phyloP scores from a whole-genome alignment of 2,797 vertebrate genomes.

The Anabacerthia variegaticeps region DNA sequence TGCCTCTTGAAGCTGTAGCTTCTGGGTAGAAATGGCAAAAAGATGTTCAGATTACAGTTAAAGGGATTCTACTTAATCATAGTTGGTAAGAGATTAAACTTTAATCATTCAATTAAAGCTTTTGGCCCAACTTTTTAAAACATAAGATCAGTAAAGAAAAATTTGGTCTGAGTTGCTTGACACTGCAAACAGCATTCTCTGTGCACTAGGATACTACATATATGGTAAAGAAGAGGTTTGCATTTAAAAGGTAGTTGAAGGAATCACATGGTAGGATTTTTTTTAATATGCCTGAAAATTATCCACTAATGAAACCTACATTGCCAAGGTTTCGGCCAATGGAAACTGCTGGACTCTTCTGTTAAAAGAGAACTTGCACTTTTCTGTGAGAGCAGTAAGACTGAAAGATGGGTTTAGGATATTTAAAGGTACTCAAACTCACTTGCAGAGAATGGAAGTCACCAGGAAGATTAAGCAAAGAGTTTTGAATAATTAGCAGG shows the following conservation, averaged over 20 bases:
- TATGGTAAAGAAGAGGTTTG: not conserved
- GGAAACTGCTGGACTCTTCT: not conserved
- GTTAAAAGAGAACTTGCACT: not conserved
- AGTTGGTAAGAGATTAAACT: constrained; percentile 2
- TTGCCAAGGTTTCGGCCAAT: not conserved
- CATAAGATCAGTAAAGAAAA: not conserved
- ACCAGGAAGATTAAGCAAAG: not conserved
- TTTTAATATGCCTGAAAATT: not conserved
- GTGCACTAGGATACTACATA: not conserved
- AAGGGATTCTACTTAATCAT: not conserved
- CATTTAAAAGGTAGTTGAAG: not conserved
- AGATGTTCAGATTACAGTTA: constrained; percentile 10
- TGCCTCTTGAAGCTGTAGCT: constrained; percentile 29
- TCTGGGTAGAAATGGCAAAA: constrained; percentile 10
- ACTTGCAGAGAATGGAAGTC: not conserved
- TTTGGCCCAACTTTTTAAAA: not conserved
- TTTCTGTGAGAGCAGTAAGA: not conserved
- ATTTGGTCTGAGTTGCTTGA: not conserved
- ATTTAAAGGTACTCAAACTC: not conserved
- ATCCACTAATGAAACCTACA: not conserved
- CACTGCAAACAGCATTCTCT: not conserved
- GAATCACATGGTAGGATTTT: not conserved
- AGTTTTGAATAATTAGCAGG: not conserved
- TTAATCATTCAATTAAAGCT: not conserved
- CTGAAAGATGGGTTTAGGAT: not conserved